phyloP scores from a whole-genome alignment of 2,797 vertebrate species.

The Sphaeramia orbicularis region DNA sequence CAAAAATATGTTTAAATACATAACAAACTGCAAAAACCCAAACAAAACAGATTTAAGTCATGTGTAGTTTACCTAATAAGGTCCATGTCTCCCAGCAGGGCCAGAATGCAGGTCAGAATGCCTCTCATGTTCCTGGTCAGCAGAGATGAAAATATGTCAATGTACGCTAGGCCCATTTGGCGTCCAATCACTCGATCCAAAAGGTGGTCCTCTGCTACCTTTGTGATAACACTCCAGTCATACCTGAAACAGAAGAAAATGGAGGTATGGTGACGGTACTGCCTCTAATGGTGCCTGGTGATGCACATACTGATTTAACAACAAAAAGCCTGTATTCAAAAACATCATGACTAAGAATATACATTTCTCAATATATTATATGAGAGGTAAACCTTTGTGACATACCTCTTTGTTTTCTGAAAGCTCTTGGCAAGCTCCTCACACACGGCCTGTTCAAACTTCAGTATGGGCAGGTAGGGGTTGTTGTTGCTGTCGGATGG shows the following conservation, averaged over 20 bases:
- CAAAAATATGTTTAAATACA: too few relatives aligned
- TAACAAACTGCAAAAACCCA: too few relatives aligned
- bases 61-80: constrained; percentile 88
- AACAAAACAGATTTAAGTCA: too few relatives aligned
- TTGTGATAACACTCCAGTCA: constrained; percentile 85
- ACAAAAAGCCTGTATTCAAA: background rate
- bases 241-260: constrained; percentile 62
- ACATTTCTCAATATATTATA: too few relatives aligned
- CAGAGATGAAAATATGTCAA: constrained; percentile 90
- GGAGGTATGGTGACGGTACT: background rate
- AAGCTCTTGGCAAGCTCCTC: constrained; percentile 86
- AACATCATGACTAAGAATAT: too few relatives aligned
- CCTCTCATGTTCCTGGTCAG: constrained; percentile 87
- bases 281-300: too few relatives aligned
- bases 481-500: constrained; percentile 15
- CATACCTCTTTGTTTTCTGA: constrained; percentile 84
- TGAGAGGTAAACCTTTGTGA: background rate
- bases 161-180: constrained; percentile 90
- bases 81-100: constrained; percentile 87
- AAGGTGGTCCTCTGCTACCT: constrained; percentile 79
- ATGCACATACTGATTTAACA: background rate
- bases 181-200: constrained; percentile 92
- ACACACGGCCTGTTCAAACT: constrained; percentile 89
- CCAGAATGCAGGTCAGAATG: constrained; percentile 88
- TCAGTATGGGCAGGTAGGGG: constrained; percentile 86